These are phyloP conservation scores for Buathra laborator DNA, from an alignment of 2,888 invertebrate genomes.

Conservation along the genomic window DNA sequence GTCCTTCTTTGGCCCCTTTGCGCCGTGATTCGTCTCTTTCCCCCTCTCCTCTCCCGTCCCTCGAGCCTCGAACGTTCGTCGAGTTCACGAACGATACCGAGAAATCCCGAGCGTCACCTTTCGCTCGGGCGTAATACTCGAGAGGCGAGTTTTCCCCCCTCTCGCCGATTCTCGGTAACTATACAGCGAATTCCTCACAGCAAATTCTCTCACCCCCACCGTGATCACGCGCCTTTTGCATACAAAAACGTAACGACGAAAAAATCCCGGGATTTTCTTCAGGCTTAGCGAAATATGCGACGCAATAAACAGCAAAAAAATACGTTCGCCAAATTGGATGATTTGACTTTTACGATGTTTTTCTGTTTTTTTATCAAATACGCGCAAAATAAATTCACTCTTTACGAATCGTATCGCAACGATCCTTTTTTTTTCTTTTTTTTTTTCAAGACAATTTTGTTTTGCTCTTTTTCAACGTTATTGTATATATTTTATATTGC, in stretches of 20 bases:
- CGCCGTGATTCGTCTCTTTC: constrained; percentile 22
- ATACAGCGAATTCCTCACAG: neutral
- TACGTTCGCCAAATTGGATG: neutral
- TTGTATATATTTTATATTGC: neutral
- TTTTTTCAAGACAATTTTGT: neutral
- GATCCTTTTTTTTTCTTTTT: neutral
- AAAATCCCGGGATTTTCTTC: constrained; percentile 8
- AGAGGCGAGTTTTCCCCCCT: neutral
- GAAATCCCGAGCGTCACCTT: constrained; percentile 33
- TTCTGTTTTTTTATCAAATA: neutral
- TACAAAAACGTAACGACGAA: neutral
- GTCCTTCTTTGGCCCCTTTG: neutral
- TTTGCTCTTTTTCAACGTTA: neutral
- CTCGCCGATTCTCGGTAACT: neutral
- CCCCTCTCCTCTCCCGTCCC: constrained; percentile 2
- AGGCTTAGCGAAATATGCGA: constrained; percentile 18
- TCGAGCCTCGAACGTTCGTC: neutral
- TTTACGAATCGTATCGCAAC: constrained; percentile 23
- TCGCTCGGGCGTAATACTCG: neutral
- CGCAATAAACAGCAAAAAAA: constrained; percentile 1
- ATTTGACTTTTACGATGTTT: neutral
- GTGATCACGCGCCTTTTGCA: constrained; percentile 16
- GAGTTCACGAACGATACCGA: constrained; percentile 52
- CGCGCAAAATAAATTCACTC: constrained; percentile 51
- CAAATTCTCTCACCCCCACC: constrained; percentile 2